phyloP scores from a whole-genome alignment of 2,113 vertebrate species.

The Melozone crissalis region DNA sequence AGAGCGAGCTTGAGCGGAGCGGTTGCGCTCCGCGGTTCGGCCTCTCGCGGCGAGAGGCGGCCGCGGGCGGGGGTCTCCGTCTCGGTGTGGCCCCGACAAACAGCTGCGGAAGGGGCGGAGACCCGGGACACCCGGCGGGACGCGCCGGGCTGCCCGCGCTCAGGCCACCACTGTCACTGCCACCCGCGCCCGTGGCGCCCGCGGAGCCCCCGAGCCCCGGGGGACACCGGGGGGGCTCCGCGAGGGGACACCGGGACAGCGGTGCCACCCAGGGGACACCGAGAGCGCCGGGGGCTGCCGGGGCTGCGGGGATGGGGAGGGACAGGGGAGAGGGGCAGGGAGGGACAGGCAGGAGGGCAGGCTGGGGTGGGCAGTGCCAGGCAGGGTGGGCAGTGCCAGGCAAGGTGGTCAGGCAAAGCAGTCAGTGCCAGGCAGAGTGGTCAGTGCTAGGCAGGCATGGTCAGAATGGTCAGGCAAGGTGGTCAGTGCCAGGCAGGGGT shows the following conservation, averaged over 20 bases:
- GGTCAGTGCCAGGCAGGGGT: too few species aligned
- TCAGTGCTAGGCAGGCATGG: too few species aligned
- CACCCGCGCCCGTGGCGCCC: background rate
- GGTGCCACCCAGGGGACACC: background rate
- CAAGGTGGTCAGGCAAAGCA: too few species aligned
- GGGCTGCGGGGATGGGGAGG: background rate
- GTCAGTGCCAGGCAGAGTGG: too few species aligned
- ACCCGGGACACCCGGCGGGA: background rate
- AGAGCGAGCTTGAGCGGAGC: constrained; percentile 33
- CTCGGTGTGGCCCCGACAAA: background rate
- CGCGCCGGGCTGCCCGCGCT: background rate
- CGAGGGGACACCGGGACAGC: background rate
- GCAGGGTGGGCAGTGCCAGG: too few species aligned
- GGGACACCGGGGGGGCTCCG: background rate
- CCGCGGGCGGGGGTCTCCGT: constrained; percentile 20
- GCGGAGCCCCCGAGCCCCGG: too few species aligned
- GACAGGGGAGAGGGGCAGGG: too few species aligned
- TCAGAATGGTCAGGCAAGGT: too few species aligned
- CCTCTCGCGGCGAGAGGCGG: constrained; percentile 22
- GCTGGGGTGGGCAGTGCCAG: too few species aligned
- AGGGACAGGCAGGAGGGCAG: too few species aligned
- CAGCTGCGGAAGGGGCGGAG: constrained; percentile 56
- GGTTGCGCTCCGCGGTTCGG: background rate
- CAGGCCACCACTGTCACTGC: background rate
- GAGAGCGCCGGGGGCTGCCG: background rate